phyloP scores from a whole-genome alignment of 2,113 vertebrate genomes.

The Microcebus jonahi region DNA sequence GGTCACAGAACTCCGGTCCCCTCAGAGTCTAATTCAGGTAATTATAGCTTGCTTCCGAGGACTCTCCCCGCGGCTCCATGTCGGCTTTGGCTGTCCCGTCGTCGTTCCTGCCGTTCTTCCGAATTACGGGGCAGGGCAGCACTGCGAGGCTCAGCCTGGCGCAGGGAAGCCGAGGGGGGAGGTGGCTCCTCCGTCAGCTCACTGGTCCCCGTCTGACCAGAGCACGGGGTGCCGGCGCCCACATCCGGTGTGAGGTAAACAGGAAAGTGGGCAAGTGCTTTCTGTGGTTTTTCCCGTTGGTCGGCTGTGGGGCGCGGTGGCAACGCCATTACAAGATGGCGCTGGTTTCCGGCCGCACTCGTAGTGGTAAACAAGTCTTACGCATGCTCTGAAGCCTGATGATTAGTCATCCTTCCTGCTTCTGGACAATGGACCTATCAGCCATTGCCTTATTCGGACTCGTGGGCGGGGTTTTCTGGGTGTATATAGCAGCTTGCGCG shows the following conservation, averaged over 20 bases:
- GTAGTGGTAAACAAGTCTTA: no score
- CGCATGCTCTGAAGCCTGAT: no score
- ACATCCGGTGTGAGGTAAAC: not conserved
- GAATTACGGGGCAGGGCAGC: constrained; percentile 47
- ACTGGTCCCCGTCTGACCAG: not conserved
- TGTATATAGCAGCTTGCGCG: no score
- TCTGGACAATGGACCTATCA: no score
- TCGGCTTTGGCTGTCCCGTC: constrained; percentile 32
- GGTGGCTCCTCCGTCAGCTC: not conserved
- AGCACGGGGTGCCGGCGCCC: no score
- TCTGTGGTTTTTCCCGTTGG: not conserved
- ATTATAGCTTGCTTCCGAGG: constrained; percentile 58
- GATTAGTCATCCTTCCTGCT: no score
- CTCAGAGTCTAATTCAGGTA: constrained; percentile 53
- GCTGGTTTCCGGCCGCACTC: no score
- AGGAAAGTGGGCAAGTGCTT: not conserved
- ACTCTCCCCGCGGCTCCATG: constrained; percentile 26
- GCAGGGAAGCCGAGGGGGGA: not conserved
- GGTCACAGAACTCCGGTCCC: constrained; percentile 13
- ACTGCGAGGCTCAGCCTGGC: not conserved
- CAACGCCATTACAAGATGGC: no score
- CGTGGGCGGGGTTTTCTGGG: no score
- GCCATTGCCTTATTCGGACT: no score
- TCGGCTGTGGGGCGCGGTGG: no score
- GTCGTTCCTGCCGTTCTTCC: constrained; percentile 35